Evolutionary conservation across 2,888 invertebrate genomes (phyloP).

Genomic region (Acholoe squamosa): DNA sequence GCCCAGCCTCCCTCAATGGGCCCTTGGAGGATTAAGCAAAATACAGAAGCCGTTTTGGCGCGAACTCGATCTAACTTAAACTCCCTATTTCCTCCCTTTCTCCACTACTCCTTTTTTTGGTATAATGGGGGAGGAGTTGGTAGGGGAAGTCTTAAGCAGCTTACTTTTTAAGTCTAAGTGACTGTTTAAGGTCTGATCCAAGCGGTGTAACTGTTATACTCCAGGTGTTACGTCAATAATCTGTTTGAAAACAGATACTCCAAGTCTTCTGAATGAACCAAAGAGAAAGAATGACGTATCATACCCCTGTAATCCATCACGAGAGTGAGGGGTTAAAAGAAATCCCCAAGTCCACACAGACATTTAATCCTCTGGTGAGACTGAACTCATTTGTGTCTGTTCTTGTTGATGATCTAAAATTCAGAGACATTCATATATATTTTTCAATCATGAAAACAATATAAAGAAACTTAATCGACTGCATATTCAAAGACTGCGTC

Average conservation of each 20-base stretch:
- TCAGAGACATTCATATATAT: no score
- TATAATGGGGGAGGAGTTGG: neutral
- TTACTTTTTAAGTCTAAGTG: neutral
- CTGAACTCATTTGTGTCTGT: no score
- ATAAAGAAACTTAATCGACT: no score
- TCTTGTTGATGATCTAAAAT: no score
- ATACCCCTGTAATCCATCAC: neutral
- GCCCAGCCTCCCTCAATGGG: neutral
- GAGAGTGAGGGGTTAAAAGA: neutral
- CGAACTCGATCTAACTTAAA: neutral
- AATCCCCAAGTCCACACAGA: no score
- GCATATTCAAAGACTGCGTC: no score
- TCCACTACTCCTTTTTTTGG: neutral
- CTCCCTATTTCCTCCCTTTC: neutral
- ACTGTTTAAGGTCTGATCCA: conserved; percentile 23
- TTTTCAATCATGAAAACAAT: no score
- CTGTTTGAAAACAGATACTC: conserved; percentile 41
- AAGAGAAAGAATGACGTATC: neutral
- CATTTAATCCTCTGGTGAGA: no score
- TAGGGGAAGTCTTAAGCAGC: neutral
- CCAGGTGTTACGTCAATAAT: neutral
- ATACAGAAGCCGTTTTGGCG: neutral
- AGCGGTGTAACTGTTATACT: neutral
- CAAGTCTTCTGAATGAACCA: neutral
- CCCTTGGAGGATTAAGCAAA: neutral